Base-by-base conservation (phyloP, 1,140 invertebrate species). In the Ruditapes philippinarum region DNA sequence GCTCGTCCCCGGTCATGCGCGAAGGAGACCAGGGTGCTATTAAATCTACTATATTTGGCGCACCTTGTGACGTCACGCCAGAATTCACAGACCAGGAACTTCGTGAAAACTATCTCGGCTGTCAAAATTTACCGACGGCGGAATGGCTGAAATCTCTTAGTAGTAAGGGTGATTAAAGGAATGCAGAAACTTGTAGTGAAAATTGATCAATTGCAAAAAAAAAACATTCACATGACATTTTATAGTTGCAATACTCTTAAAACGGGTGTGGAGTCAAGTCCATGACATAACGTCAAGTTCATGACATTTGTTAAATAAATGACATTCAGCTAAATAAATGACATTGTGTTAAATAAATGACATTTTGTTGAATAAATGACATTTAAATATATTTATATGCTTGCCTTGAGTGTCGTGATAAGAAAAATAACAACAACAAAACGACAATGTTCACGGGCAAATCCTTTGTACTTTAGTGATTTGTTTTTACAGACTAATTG, bases 81-180 rank as follows among this genome's bases (percentile, higher is more conserved):
- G 96, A 96, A 19, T 96, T 96, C 76, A 94, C 95, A 0, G 79
- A 92, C 28, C 80, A 93, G 14, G 96, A 96, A 92, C 94, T 96
- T 12, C 88, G 94, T n/a, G 91, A 93, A 31, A 92, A 95, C 9
- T 96, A 95, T 90, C 93, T 94, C 42, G 96, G 96, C 19, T 96
- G 96, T 87, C 96, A 96, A 91, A 96, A 96, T 91, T 92, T 96
- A 2, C 96, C 96, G 1, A 96, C 96, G 4, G 91, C 92, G 3
- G 91, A 94, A 12, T 94, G 94, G 94, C 74, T 93, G 17, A 89
- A 88, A 68, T 9, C 51, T 0, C 19, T 86, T n/a, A 49, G 51
- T 36, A 70, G 65, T 70, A 70, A 70, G n/a, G 65, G 65, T 28
- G 65, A 70, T 70, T 70, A 70, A 70, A 70, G n/a, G 17, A 57